These are phyloP conservation scores for Cyrtodaria siliqua DNA, from an alignment of 2,888 invertebrate genomes.

Conservation along the genomic window DNA sequence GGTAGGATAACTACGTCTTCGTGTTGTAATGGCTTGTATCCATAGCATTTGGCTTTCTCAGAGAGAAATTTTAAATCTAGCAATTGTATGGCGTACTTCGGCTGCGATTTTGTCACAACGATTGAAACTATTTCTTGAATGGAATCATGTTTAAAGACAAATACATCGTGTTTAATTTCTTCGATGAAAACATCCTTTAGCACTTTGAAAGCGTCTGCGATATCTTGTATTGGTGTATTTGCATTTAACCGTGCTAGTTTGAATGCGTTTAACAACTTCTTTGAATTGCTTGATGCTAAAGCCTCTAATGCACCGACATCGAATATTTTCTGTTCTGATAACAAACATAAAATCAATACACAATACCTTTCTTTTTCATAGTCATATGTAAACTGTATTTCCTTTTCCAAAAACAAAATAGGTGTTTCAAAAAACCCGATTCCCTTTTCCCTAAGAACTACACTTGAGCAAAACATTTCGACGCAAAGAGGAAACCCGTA, in stretches of 20 bases:
- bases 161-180: background rate
- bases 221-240: too few relatives aligned
- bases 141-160: slow-evolving; percentile 3
- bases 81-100: background rate
- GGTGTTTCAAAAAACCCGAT: slow-evolving; percentile 27
- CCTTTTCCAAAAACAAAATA: slow-evolving; percentile 10
- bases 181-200: background rate
- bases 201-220: slow-evolving; percentile 8
- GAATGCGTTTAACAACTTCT: too few relatives aligned
- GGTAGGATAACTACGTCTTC: background rate
- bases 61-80: background rate
- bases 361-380: slow-evolving; percentile 17
- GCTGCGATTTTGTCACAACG: background rate
- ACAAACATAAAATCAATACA: slow-evolving; percentile 1
- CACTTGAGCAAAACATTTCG: slow-evolving; percentile 34
- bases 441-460: slow-evolving; percentile 7
- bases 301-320: background rate
- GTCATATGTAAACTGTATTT: slow-evolving; percentile 15
- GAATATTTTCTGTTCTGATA: background rate
- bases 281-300: too few relatives aligned
- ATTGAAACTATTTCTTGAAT: background rate
- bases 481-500: slow-evolving; percentile 43
- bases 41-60: background rate
- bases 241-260: too few relatives aligned
- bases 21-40: background rate